These are phyloP conservation scores for Corythornis cristatus DNA, from an alignment of 2,113 vertebrate species.

Conservation along the genomic window DNA sequence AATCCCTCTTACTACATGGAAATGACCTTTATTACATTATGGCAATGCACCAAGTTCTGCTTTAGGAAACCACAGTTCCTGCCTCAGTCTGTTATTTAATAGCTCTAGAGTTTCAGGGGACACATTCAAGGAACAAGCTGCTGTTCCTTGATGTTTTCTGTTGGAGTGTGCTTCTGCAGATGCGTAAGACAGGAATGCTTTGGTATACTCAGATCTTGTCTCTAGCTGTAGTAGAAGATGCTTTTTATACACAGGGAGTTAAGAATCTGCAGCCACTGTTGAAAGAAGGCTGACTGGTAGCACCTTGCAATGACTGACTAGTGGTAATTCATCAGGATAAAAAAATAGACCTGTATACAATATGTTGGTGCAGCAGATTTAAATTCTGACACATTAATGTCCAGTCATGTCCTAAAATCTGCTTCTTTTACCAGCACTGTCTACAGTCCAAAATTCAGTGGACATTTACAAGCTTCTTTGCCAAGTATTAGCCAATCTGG, in stretches of 20 bases:
- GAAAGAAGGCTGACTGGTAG: background rate
- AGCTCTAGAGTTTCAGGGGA: background rate
- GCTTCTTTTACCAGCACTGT: background rate
- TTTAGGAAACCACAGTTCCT: background rate
- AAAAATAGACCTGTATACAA: background rate
- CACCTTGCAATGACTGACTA: background rate
- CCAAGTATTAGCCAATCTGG: background rate
- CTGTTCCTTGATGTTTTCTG: background rate
- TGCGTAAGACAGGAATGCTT: background rate
- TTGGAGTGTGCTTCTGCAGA: background rate
- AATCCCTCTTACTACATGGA: background rate
- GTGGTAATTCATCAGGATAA: background rate
- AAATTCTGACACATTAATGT: background rate
- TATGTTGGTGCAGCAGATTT: background rate
- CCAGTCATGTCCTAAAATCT: background rate
- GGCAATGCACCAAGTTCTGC: constrained; percentile 12
- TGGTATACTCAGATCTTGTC: background rate
- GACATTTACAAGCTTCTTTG: background rate
- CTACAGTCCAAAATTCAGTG: background rate
- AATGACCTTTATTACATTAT: background rate
- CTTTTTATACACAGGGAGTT: background rate
- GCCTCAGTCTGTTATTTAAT: background rate
- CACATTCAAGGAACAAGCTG: background rate
- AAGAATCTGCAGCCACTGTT: background rate
- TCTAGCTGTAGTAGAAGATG: background rate